phyloP scores from a whole-genome alignment of 1,140 invertebrate genomes.

The Holotrichia oblita region DNA sequence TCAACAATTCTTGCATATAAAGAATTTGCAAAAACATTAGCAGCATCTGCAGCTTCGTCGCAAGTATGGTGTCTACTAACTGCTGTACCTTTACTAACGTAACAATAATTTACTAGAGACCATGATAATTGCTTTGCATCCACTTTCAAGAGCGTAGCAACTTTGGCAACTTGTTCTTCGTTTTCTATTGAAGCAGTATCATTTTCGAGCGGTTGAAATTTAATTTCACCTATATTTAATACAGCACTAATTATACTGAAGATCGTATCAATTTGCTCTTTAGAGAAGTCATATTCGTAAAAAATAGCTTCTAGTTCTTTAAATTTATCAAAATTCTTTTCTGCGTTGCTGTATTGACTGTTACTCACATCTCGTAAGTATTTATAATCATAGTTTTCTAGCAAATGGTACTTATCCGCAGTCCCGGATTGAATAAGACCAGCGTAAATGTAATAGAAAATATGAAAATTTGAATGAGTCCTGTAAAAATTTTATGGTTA shows the following conservation, averaged over 20 bases:
- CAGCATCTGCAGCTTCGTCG: constrained; percentile 77
- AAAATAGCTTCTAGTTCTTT: constrained; percentile 70
- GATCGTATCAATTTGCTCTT: constrained; percentile 76
- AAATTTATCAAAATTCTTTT: constrained; percentile 60
- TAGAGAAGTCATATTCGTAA: constrained; percentile 75
- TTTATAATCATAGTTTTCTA: constrained; percentile 76
- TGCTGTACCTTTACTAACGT: constrained; percentile 82
- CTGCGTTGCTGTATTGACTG: constrained; percentile 65
- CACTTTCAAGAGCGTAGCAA: constrained; percentile 77
- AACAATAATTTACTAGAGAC: constrained; percentile 86
- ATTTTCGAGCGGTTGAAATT: constrained; percentile 74
- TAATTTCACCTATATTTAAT: constrained; percentile 83
- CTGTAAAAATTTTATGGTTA: constrained; percentile 61
- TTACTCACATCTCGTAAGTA: constrained; percentile 74
- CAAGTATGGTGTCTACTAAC: constrained; percentile 78
- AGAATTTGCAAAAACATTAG: constrained; percentile 81
- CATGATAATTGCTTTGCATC: constrained; percentile 85
- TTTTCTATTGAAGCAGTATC: constrained; percentile 79
- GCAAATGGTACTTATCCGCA: constrained; percentile 71
- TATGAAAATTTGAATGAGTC: constrained; percentile 87
- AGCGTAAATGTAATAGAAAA: constrained; percentile 91
- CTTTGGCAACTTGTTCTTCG: constrained; percentile 73
- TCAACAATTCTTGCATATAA: constrained; percentile 86
- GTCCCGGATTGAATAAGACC: constrained; percentile 72
- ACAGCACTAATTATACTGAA: constrained; percentile 81